Conservation (phyloP, 2,888 invertebrate genomes). For the Hemithea aestivaria region DNA sequence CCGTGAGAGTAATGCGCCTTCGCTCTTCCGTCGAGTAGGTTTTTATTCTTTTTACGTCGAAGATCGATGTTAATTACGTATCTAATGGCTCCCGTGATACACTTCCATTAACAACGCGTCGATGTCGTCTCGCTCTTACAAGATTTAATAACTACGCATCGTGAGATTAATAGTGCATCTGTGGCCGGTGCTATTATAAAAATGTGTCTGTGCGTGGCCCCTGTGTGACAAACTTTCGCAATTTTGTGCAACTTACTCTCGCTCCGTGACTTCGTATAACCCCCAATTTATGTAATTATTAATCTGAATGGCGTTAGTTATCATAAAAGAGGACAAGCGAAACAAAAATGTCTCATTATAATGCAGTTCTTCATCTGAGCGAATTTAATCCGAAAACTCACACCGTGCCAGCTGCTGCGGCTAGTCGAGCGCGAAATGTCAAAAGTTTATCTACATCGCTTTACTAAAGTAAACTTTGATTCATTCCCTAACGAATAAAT, state of each 20-base stretch:
- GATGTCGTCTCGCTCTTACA: conserved; percentile 63
- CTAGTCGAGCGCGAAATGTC: conserved; percentile 49
- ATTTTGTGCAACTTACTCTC: conserved; percentile 11
- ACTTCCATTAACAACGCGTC: conserved; percentile 75
- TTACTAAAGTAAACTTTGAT: conserved; percentile 68
- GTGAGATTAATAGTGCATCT: conserved; percentile 73
- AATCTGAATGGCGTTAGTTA: conserved; percentile 40
- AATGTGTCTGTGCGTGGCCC: conserved; percentile 35
- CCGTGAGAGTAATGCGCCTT: conserved; percentile 55
- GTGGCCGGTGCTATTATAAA: conserved; percentile 63
- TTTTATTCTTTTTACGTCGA: conserved; percentile 53
- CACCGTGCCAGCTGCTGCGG: conserved; percentile 58
- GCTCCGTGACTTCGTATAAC: conserved; percentile 13
- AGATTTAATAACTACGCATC: conserved; percentile 73
- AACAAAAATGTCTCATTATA: conserved; percentile 64
- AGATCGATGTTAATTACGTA: conserved; percentile 75
- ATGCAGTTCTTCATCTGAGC: conserved; percentile 60
- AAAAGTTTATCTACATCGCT: conserved; percentile 60
- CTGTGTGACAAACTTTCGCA: conserved; percentile 12
- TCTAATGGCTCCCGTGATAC: conserved; percentile 79
- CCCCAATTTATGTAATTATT: conserved; percentile 29
- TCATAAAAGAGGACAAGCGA: conserved; percentile 52
- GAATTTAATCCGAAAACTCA: conserved; percentile 61
- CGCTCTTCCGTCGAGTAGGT: conserved; percentile 48
- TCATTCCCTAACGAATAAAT: conserved; percentile 60